Evolutionary conservation across 2,113 vertebrate genomes (phyloP).

Genomic region (Eulacestoma nigropectus): DNA sequence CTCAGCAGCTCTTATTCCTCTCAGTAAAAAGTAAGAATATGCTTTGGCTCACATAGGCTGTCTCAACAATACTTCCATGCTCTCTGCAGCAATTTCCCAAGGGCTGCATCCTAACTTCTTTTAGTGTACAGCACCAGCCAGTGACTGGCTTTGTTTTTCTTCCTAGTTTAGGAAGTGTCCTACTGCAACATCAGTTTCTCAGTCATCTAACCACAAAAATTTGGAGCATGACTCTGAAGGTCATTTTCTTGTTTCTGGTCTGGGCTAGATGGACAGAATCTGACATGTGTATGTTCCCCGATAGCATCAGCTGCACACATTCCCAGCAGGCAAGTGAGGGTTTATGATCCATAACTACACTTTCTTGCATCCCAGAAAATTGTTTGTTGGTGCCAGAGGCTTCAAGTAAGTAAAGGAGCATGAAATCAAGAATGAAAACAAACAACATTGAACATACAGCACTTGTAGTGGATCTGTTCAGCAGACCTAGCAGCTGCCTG

Average conservation of each 20-base stretch:
- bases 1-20: not conserved
- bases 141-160: not conserved
- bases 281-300: not conserved
- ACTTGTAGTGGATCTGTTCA: not conserved
- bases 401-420: not conserved
- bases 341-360: constrained; percentile 25
- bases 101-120: not conserved
- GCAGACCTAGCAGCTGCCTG: not conserved
- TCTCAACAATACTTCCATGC: not conserved
- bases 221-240: not conserved
- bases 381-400: not conserved
- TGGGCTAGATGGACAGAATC: not conserved
- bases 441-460: not conserved
- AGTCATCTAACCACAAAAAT: not conserved
- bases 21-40: not conserved
- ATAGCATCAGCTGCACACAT: constrained; percentile 2
- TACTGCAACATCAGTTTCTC: not conserved
- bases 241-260: constrained; percentile 1
- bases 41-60: not conserved
- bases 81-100: not conserved
- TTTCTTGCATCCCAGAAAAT: not conserved
- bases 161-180: not conserved
- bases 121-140: not conserved
- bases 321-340: not conserved
- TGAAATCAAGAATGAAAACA: not conserved